Conservation (phyloP, 2,888 invertebrate species). For the Coenonympha arcania region DNA sequence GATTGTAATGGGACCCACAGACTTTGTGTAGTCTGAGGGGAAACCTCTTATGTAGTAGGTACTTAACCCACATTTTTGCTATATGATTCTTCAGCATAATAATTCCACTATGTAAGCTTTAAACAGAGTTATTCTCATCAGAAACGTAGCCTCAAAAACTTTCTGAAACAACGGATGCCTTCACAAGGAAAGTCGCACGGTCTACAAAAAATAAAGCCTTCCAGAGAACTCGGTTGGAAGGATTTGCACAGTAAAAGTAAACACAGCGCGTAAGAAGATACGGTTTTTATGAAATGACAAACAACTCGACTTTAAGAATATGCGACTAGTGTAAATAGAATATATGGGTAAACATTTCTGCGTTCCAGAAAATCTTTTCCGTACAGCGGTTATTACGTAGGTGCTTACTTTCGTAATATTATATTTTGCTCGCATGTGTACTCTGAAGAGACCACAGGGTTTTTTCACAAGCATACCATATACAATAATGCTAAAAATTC, state of each 20-base stretch:
- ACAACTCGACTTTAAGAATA: not conserved
- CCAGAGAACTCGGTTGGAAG: not conserved
- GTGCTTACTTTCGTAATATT: not conserved
- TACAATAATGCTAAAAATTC: too few species aligned
- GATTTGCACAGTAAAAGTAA: slow-evolving; percentile 4
- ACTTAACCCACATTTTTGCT: too few species aligned
- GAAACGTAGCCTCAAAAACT: too few species aligned
- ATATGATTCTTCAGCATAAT: too few species aligned
- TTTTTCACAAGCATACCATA: too few species aligned
- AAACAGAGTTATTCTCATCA: too few species aligned
- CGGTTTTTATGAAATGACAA: not conserved
- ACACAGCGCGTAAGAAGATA: not conserved
- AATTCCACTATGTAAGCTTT: too few species aligned
- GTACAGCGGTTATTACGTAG: not conserved
- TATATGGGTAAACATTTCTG: not conserved
- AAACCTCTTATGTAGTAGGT: too few species aligned
- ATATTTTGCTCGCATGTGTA: too few species aligned
- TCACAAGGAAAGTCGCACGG: not conserved
- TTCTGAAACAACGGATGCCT: not conserved
- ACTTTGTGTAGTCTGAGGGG: too few species aligned
- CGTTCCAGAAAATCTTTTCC: not conserved
- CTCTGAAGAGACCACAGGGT: too few species aligned
- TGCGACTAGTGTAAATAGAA: not conserved
- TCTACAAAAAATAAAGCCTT: not conserved
- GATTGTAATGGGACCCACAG: too few species aligned